Conservation (phyloP, 2,797 vertebrate species). For the Oceanodroma leucorhoa region DNA sequence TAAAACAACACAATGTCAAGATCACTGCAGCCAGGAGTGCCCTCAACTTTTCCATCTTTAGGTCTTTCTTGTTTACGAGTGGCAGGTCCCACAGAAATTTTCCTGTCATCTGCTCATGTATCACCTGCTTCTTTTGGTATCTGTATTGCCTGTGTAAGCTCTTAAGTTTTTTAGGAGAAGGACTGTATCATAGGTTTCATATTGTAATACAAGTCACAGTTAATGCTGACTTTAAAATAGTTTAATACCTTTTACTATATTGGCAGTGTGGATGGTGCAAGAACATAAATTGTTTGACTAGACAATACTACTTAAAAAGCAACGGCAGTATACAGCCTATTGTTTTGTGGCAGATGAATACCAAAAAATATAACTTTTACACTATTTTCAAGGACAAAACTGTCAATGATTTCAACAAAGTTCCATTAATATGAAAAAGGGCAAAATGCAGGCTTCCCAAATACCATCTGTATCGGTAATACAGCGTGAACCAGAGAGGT, state of each 20-base stretch:
- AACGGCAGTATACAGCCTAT: not conserved
- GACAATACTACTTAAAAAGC: not conserved
- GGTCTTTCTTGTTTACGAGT: not conserved
- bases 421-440: not conserved
- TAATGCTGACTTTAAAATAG: not conserved
- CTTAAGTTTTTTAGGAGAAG: not conserved
- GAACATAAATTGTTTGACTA: not conserved
- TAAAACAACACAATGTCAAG: not conserved
- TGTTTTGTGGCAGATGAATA: not conserved
- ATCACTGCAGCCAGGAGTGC: not conserved
- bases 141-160: not conserved
- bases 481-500: not conserved
- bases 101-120: not conserved
- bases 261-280: not conserved
- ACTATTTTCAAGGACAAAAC: not conserved
- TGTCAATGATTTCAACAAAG: not conserved
- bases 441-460: not conserved
- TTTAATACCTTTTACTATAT: not conserved
- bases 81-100: not conserved
- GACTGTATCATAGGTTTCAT: not conserved
- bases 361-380: not conserved
- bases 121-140: not conserved
- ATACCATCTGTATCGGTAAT: rapidly evolving
- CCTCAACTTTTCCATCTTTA: not conserved
- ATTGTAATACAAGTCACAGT: not conserved